Evolutionary conservation across 2,888 invertebrate species (phyloP).

Genomic region (Metalampra italica): DNA sequence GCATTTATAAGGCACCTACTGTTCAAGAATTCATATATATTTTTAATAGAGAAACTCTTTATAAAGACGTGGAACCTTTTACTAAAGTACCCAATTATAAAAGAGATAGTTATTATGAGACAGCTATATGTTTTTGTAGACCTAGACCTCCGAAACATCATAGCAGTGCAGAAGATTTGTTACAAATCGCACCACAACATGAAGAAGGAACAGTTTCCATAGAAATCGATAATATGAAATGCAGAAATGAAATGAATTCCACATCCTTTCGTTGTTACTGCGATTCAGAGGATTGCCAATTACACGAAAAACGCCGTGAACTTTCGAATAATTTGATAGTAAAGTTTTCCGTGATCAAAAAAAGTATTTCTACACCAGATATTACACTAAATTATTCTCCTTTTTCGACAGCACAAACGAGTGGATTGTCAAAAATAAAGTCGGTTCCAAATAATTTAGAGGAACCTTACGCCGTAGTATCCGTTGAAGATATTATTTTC

Average conservation of each 20-base stretch:
- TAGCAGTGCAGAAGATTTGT: slow-evolving; percentile 66
- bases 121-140: slow-evolving; percentile 72
- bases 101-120: slow-evolving; percentile 64
- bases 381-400: slow-evolving; percentile 55
- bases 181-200: slow-evolving; percentile 39
- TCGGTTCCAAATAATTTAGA: slow-evolving; percentile 60
- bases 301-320: slow-evolving; percentile 54
- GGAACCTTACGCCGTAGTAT: slow-evolving; percentile 59
- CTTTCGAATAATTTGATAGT: slow-evolving; percentile 48
- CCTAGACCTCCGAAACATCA: slow-evolving; percentile 60
- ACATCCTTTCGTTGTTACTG: slow-evolving; percentile 71
- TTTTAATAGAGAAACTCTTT: slow-evolving; percentile 67
- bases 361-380: slow-evolving; percentile 69
- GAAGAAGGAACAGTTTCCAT: slow-evolving; percentile 49
- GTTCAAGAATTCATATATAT: slow-evolving; percentile 66
- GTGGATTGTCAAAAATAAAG: slow-evolving; percentile 49
- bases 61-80: slow-evolving; percentile 51
- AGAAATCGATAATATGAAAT: slow-evolving; percentile 46
- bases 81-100: slow-evolving; percentile 47
- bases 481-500: slow-evolving; percentile 44
- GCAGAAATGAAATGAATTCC: slow-evolving; percentile 42
- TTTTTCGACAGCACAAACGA: slow-evolving; percentile 44
- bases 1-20: slow-evolving; percentile 65
- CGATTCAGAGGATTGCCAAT: slow-evolving; percentile 53
- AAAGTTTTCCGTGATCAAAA: slow-evolving; percentile 67